Evolutionary conservation across 2,888 invertebrate species (phyloP).

Genomic region (Clostera curtula): DNA sequence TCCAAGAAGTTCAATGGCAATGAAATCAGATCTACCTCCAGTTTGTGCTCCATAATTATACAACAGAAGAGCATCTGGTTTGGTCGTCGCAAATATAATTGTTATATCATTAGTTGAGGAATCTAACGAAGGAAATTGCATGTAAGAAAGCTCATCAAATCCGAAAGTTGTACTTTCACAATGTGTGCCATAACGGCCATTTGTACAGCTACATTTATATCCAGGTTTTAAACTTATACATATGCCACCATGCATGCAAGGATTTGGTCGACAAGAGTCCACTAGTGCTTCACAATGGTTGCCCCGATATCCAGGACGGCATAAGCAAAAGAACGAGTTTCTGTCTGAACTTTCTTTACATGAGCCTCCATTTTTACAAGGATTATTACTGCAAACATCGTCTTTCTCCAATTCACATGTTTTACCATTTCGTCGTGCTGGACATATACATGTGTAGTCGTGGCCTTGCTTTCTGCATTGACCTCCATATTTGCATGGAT

Average conservation of each 20-base stretch:
- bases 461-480: conserved; percentile 89
- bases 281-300: conserved; percentile 91
- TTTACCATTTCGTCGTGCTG: conserved; percentile 85
- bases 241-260: conserved; percentile 92
- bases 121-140: conserved; percentile 90
- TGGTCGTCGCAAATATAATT: conserved; percentile 92
- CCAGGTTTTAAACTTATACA: conserved; percentile 93
- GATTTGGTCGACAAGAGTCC: conserved; percentile 93
- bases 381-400: conserved; percentile 88
- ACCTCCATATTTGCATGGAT: conserved; percentile 90
- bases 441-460: conserved; percentile 89
- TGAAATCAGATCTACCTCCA: conserved; percentile 92
- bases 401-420: conserved; percentile 89
- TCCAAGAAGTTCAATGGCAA: conserved; percentile 90
- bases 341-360: conserved; percentile 92
- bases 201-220: conserved; percentile 88
- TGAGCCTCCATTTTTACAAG: conserved; percentile 93
- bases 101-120: conserved; percentile 93
- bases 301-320: conserved; percentile 93
- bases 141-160: conserved; percentile 91
- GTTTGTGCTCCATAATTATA: conserved; percentile 94
- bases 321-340: conserved; percentile 92
- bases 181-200: conserved; percentile 91
- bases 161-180: conserved; percentile 94
- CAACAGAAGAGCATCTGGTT: conserved; percentile 88